Evolutionary conservation across 2,797 vertebrate species (phyloP).

Genomic region (Sebastes jordani): DNA sequence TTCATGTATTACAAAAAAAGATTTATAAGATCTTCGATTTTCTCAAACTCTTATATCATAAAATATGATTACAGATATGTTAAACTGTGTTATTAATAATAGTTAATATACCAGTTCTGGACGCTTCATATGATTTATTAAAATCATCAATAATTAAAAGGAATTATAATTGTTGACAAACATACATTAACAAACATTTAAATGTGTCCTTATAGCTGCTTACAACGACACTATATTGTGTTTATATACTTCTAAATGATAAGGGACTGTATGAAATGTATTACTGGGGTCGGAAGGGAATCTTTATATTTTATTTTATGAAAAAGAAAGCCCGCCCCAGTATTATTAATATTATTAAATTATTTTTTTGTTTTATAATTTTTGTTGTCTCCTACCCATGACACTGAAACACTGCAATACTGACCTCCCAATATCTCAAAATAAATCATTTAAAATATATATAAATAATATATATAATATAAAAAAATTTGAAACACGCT

Average conservation of each 20-base stretch:
- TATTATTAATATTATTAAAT: not conserved
- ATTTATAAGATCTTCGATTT: not conserved
- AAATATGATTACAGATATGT: not conserved
- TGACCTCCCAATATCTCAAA: not conserved
- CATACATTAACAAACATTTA: not conserved
- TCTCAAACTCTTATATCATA: not conserved
- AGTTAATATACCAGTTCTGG: not conserved
- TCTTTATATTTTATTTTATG: not conserved
- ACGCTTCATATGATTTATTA: not conserved
- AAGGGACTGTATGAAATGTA: not conserved
- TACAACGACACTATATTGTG: not conserved
- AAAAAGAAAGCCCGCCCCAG: not conserved
- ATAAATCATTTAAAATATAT: not conserved
- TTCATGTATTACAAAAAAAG: not conserved
- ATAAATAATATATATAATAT: not conserved
- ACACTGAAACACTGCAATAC: not conserved
- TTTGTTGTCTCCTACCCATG: not conserved
- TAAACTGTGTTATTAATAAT: not conserved
- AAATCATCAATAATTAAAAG: not conserved
- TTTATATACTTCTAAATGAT: not conserved
- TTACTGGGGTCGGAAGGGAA: not conserved
- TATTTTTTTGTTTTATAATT: too few species aligned
- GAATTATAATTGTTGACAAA: not conserved
- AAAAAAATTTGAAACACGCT: not conserved
- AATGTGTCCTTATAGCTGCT: not conserved